These are phyloP conservation scores for Beris morrisii DNA, from an alignment of 2,888 invertebrate genomes.

Conservation along the genomic window DNA sequence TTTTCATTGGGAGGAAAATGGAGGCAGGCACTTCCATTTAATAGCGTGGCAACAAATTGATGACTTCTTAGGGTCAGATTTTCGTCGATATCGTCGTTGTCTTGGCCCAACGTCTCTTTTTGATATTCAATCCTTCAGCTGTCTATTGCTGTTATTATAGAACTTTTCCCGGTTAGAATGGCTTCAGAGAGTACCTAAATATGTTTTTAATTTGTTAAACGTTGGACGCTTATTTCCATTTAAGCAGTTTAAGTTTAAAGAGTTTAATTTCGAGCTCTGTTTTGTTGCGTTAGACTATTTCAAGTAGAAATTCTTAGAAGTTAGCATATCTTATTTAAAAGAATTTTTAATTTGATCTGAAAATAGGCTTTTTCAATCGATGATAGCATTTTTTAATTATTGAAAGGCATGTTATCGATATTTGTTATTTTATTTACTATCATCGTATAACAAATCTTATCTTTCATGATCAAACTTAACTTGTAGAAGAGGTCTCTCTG, in stretches of 20 bases:
- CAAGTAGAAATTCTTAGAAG: too few species aligned
- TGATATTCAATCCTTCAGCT: constrained; percentile 9
- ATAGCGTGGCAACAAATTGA: not conserved
- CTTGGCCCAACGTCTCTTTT: not conserved
- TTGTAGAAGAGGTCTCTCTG: too few species aligned
- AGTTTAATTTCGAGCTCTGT: constrained; percentile 5
- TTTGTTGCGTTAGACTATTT: not conserved
- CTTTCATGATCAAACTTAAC: too few species aligned
- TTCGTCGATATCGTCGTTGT: constrained; percentile 1
- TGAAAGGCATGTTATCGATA: too few species aligned
- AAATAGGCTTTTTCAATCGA: too few species aligned
- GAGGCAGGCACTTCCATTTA: constrained; percentile 6
- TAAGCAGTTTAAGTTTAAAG: constrained; percentile 23
- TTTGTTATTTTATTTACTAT: too few species aligned
- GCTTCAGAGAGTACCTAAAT: too few species aligned
- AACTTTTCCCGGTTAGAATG: too few species aligned
- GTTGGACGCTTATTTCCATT: not conserved
- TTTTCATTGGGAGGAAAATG: constrained; percentile 25
- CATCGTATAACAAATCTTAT: too few species aligned
- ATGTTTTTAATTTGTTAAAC: too few species aligned
- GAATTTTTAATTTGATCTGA: not conserved
- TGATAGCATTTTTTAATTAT: too few species aligned
- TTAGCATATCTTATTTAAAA: not conserved
- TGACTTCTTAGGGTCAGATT: constrained; percentile 2
- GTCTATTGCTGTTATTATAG: too few species aligned